Evolutionary conservation across 1,140 invertebrate species (phyloP), one percentile per base, ranked within the genome.

Genomic region (Cherax destructor): DNA sequence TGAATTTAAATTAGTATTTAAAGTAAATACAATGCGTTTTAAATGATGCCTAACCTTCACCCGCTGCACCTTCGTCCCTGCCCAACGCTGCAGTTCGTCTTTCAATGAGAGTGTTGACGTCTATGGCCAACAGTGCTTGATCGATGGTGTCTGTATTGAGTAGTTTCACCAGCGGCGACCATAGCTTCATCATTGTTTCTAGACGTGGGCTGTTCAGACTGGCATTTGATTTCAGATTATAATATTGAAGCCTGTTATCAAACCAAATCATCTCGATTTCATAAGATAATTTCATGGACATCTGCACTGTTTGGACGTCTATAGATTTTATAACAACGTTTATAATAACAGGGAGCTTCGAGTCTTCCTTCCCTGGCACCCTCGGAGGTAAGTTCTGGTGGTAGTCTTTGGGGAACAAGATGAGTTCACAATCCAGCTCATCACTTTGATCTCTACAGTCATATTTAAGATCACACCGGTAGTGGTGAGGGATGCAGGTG

Each of bases 401-500:
- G 87, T 92, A 92, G 52, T 92, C 92, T 18, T 47, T 9, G 11
- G 92, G 92, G 30, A 86, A 90, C 41, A 56, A 72, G 56, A 92
- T 85, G 3, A 92, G 77, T 11, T 92, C 92, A 49, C 92, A 92
- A 18, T 91, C 77, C 30, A 77, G 18, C 50, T 92, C 92, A 47
- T 92, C 92, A 21, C 74, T 90, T 41, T 69, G 65, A 83, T 88
- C 81, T 21, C 59, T 93, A 94, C 97, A 97, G 93, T 97, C 96
- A 61, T 94, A 94, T n/a, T 95, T 94, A 86, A 96, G 95, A 94
- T 97, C 95, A 94, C 97, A 97, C 49, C 94, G 93, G 13, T 92
- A 91, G 21, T 94, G 91, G 30, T 93, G 93, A 9, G 94, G 93
- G 74, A 96, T 95, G 93, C 95, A 96, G 61, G 92, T 89, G 13